A percentile compares a stretch with the other conserved stretches of the same genome.
phyloP scores from a whole-genome alignment of 2,888 invertebrate genomes.

The Ecliptopera silaceata region DNA sequence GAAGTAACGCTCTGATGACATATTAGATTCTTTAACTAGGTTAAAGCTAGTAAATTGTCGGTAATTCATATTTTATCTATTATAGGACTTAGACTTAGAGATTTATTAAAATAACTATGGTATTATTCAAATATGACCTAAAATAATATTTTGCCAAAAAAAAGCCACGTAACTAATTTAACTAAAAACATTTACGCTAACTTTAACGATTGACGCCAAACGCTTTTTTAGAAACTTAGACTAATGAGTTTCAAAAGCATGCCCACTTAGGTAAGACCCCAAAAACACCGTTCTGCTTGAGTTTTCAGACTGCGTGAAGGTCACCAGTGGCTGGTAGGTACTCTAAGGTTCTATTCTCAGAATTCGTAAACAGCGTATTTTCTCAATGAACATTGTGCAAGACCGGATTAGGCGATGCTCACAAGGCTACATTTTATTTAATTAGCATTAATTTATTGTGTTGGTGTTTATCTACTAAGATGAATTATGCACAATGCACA shows the following conservation, averaged over 20 bases:
- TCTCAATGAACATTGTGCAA: conserved; percentile 49
- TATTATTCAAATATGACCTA: no score
- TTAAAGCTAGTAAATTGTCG: background rate
- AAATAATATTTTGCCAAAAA: no score
- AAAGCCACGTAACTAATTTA: background rate
- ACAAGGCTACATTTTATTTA: conserved; percentile 53
- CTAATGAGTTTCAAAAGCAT: background rate
- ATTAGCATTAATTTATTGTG: conserved; percentile 49
- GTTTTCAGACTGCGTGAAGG: background rate
- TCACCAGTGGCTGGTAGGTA: background rate
- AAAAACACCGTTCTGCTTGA: background rate
- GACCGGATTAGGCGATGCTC: conserved; percentile 45
- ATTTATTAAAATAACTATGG: no score
- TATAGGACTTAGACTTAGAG: background rate
- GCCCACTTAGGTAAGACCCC: background rate
- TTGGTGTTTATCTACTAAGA: conserved; percentile 33
- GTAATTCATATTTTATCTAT: conserved; percentile 3
- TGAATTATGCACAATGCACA: conserved; percentile 24
- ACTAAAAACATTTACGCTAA: no score
- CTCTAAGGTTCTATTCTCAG: conserved; percentile 5
- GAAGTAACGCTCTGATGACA: conserved; percentile 35
- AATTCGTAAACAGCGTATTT: conserved; percentile 21
- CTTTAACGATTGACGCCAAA: background rate
- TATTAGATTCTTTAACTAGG: conserved; percentile 36
- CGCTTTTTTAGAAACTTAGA: background rate